phyloP scores from a whole-genome alignment of 2,113 vertebrate species.

The Perca flavescens region DNA sequence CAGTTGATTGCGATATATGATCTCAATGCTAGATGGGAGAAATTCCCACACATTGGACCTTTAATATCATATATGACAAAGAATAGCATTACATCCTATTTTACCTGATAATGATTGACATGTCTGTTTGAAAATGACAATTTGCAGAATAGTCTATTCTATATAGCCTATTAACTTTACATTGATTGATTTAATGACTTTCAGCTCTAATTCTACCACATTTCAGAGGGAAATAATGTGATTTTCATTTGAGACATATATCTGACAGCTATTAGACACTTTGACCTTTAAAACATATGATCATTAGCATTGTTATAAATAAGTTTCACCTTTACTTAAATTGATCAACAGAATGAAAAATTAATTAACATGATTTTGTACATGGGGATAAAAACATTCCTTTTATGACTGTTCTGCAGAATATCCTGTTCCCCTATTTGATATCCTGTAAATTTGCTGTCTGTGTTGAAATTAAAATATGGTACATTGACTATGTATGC shows the following conservation, averaged over 20 bases:
- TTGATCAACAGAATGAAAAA: not conserved
- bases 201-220: not conserved
- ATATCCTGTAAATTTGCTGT: slow-evolving; percentile 28
- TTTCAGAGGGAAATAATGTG: not conserved
- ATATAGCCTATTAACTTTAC: not conserved
- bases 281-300: not conserved
- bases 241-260: not conserved
- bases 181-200: too few relatives aligned
- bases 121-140: not conserved
- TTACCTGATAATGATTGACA: not conserved
- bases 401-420: not conserved
- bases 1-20: too few relatives aligned
- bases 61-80: not conserved
- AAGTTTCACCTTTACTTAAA: not conserved
- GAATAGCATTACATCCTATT: not conserved
- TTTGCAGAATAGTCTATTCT: not conserved
- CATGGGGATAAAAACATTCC: not conserved
- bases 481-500: not conserved
- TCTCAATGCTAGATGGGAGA: too few relatives aligned
- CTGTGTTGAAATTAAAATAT: slow-evolving; percentile 4
- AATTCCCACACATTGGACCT: too few relatives aligned
- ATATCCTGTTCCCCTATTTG: slow-evolving; percentile 3
- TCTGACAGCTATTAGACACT: not conserved
- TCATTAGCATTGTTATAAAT: not conserved
- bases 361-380: not conserved